Base-by-base conservation (phyloP, 23 tunicate species). In the Styela clava region DNA sequence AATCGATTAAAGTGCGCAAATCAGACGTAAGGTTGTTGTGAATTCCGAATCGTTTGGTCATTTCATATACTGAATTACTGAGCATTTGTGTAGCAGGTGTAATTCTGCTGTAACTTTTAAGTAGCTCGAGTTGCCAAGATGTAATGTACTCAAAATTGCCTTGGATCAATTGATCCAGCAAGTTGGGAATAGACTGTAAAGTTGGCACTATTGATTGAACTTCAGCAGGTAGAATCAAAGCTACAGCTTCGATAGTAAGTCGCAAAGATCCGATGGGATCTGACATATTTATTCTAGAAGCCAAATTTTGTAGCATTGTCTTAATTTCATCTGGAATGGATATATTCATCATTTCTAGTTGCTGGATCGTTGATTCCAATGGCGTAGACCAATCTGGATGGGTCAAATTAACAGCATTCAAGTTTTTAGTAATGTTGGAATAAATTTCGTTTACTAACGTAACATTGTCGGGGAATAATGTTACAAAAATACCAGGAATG, bases 51-150 rank as follows among this genome's bases (percentile, higher is more conserved):
- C 77, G 3, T 21, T 22, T 71, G 27, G 34, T 30, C 34, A 71
- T 21, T 21, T 31, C 77, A 22, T 28, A 71, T 26, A 34, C 34
- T 32, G 77, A 27, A 71, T 71, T 71, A 32, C 34, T 30, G 24
- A 71, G 37, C 24, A 34, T 32, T 71, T 71, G 35, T 30, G 77
- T 71, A 19, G 77, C 77, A 28, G 77, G 77, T 3, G 77, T 71
- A 21, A 71, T 34, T 31, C 35, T 27, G 16, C 77, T 71, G 35
- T 71, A 71, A 3, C 24, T 71, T 16, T 71, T 32, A 5, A 71
- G 35, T 34, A 71, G 16, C 3, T 71, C 7, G 16, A 71, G 77
- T 34, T 27, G 35, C 77, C 77, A 71, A 3, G 77, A 19, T 21
- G 32, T 71, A 7, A 71, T 26, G 37, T 71, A 71, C 3, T 33